Evolutionary conservation across 2,113 vertebrate genomes (phyloP).

Genomic region (Uropsilus gracilis): DNA sequence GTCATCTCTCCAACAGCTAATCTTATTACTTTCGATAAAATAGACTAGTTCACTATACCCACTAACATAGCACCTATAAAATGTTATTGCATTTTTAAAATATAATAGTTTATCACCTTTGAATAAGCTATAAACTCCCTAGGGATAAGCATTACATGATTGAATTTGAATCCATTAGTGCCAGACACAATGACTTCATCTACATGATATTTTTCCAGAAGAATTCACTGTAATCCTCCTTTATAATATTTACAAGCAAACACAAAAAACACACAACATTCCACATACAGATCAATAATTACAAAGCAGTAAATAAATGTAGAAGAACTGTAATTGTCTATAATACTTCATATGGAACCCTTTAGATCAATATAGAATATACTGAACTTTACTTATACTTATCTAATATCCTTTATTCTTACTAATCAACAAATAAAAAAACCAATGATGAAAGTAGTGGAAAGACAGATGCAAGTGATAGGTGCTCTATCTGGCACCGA

Average conservation of each 20-base stretch:
- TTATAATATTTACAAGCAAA: conserved; percentile 5
- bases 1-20: background rate
- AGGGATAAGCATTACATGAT: background rate
- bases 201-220: conserved; percentile 1
- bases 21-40: conserved; percentile 21
- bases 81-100: background rate
- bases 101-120: conserved; percentile 7
- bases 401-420: background rate
- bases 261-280: conserved; percentile 46
- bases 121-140: background rate
- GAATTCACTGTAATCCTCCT: conserved; percentile 4
- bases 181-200: background rate
- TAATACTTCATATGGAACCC: conserved; percentile 2
- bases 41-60: background rate
- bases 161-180: background rate
- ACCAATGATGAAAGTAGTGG: background rate
- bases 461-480: background rate
- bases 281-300: background rate
- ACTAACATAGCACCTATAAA: conserved; percentile 18
- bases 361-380: background rate
- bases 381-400: background rate
- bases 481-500: background rate
- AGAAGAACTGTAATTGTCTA: background rate
- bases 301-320: background rate
- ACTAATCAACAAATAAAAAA: background rate